Evolutionary conservation across 2,797 vertebrate genomes (phyloP), one percentile per base, ranked within the genome.

Genomic region (Rhinoraja longicauda): DNA sequence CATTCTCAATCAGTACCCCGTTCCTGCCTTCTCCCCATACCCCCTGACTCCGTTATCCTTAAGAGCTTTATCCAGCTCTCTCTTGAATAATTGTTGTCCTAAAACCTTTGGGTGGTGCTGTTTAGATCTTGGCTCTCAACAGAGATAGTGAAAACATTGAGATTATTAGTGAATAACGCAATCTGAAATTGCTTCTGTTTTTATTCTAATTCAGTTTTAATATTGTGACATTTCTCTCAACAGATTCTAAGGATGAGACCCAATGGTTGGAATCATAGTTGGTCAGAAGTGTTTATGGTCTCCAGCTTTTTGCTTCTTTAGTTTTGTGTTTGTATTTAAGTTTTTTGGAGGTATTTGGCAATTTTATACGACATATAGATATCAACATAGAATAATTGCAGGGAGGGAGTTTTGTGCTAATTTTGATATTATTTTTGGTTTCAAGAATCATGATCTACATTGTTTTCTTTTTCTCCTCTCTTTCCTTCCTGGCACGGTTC

Each of bases 311-410:
- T n/a, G 67, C 64, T 91, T 67, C 29, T 90, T 92, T 53, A 17
- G 70, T 57, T 72, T 92, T 92, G 70, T 26, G 6, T 29, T 92
- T 92, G 24, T 39, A 92, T 92, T 92, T 92, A 92, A n/a, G 90
- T 26, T 92, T 92, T 72, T 73, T 57, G 39, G 39, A 53, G 39
- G 72, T 92, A 92, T 59, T 88, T n/a, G 10, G 62, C 64, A 64
- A 88, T 67, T 88, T 88, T 67, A 88, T 21, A 88, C 17, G 9
- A 67, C 8, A 88, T 67, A 36, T 6, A 67, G 59, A 36, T 67
- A 7, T 36, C 84, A 67, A 88, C 36, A 36, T 88, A 67, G 39
- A 88, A 88, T 88, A 88, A 67, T 67, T 19, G 13, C 62, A n/a
- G 29, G 57, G 57, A 86, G 82, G 57, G 82, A 86, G n/a, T 62